Percentiles rank a stretch among this genome's conserved stretches.
Evolutionary conservation across 2,113 vertebrate genomes (phyloP).

Genomic region (Corydoras sp.): DNA sequence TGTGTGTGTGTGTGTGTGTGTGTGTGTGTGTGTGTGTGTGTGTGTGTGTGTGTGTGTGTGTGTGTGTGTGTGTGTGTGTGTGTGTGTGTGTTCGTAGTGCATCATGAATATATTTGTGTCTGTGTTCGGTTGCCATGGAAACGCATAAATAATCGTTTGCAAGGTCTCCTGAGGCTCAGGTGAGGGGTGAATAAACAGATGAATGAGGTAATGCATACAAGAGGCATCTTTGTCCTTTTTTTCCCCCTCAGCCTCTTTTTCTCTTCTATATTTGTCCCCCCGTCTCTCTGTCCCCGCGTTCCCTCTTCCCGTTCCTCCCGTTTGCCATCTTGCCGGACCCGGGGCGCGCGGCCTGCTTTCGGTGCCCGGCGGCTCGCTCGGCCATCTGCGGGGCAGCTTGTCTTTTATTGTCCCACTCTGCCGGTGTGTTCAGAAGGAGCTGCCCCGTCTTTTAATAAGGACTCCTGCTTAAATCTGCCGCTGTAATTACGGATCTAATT

Average conservation of each 20-base stretch:
- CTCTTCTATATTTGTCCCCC: not conserved
- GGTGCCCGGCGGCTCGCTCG: constrained; percentile 20
- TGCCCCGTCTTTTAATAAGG: constrained; percentile 78
- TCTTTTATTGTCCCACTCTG: constrained; percentile 38
- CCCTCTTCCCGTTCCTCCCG: not conserved
- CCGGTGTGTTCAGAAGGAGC: constrained; percentile 68
- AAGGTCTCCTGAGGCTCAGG: constrained; percentile 38
- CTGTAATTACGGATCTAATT: constrained; percentile 99
- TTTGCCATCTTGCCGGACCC: constrained; percentile 1
- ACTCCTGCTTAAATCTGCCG: constrained; percentile 93
- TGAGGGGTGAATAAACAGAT: constrained; percentile 40
- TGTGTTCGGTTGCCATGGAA: constrained; percentile 40
- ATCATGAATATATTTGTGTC: constrained; percentile 28
- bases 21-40: constrained; percentile 21
- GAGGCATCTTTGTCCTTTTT: constrained; percentile 10
- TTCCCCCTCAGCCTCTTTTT: not conserved
- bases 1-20: constrained; percentile 20
- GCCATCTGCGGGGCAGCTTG: constrained; percentile 33
- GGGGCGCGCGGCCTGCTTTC: constrained; percentile 1
- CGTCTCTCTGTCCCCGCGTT: constrained; percentile 8
- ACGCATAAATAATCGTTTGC: constrained; percentile 34
- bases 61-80: constrained; percentile 16
- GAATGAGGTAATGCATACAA: constrained; percentile 32
- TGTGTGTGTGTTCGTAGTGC: constrained; percentile 34
- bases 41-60: constrained; percentile 4